Evolutionary conservation across 2,797 vertebrate species (phyloP), one percentile per base, ranked within the genome.

Genomic region (Pyrocephalus nanus): DNA sequence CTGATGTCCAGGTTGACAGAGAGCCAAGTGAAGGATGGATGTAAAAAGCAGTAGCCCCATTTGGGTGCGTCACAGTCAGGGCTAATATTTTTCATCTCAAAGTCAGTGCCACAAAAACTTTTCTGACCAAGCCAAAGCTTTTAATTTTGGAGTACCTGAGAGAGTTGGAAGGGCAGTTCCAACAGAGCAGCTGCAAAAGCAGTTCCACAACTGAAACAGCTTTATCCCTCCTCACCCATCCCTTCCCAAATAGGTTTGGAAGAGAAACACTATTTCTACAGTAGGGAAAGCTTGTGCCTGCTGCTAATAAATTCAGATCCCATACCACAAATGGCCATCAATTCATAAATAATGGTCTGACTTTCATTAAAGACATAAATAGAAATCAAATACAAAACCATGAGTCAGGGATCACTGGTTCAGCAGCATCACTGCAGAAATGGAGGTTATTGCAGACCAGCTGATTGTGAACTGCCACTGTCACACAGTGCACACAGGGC

Each of bases 321-420:
- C 0, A 0, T n/a, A 29, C 29, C 71, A 51, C 25, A 71, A 74
- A 66, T 8, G n/a, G 21, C 4, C 36, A 61, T 22, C 34, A 16
- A n/a, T n/a, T 91, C 53, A 10, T 40, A n/a, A 61, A 11, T 32
- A 42, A 45, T 13, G 22, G 10, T 70, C 61, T 73, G 47, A 65
- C 69, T 57, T 62, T 42, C 71, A 40, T 30, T 69, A 34, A 38
- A 79, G 17, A 21, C 26, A 47, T 15, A n/a, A 76, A 77, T 12
- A 77, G 36, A 88, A 86, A 70, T 61, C 65, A 51, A 83, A 67
- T 36, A 77, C 13, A 54, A 79, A 73, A 54, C 17, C 34, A 27
- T 6, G 29, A 76, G 16, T 25, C 47, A 30, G 43, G 42, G 42
- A 10, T 64, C 47, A 62, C 2, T 8, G 30, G 3, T 36, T 66